Base-by-base conservation (phyloP, 2,888 invertebrate genomes). In the Tridacna gigas region DNA sequence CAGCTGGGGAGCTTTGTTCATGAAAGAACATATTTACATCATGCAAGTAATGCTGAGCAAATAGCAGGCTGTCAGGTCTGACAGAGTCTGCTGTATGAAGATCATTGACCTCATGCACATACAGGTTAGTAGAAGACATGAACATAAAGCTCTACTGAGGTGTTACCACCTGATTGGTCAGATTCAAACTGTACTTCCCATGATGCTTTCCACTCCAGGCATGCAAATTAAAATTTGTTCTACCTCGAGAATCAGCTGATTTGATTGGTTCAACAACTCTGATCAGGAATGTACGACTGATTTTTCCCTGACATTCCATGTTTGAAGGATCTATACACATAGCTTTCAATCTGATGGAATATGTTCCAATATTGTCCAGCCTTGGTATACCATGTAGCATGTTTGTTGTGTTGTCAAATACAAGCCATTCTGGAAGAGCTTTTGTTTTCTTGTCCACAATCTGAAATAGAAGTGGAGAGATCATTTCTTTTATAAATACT, bases 261-360 rank as follows among this genome's bases (percentile, higher is more conserved):
- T 76, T 84, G 45, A 87, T 56, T 20, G 85, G 83, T 45, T 84
- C 85, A 20, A 83, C 76, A n/a, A 87, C 83, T 60, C 61, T 67
- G n/a, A 87, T 77, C 25, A 78, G 81, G 71, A 87, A 87, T 25
- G 84, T 80, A 11, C 87, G 37, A n/a, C 83, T 81, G 26, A 87
- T 74, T 48, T 73, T 80, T 51, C 85, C 83, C 56, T 83, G 83
- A 71, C 87, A 87, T 45, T 69, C n/a, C 56, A 60, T 67, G 25
- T 66, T 74, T 5, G 66, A 37, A 60, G 80, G 79, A 25, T 88
- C 79, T 28, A 82, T 84, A 63, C 86, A 83, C 25, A 74, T 71
- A 3, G 88, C 88, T 45, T 74, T 69, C 56, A 88, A 48, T 56
- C 82, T 71, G n/a, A 88, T 71, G 11, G 74, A 69, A 73, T 82